Percentiles rank a stretch among this genome's conserved stretches.
phyloP scores from a whole-genome alignment of 2,797 vertebrate species.

The Intellagama lesueurii region DNA sequence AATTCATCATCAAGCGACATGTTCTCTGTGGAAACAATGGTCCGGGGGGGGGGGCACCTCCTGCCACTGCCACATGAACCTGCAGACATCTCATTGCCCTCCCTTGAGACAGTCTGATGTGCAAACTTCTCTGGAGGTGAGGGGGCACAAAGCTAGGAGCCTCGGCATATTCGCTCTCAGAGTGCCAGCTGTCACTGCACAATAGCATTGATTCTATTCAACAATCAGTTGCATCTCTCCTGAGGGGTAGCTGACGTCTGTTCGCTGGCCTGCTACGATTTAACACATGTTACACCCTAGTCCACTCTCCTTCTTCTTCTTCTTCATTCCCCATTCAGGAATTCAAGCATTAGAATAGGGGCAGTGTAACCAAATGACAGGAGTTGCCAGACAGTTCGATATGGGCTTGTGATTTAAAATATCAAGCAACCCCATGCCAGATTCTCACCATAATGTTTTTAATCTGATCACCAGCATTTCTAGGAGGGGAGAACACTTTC shows the following conservation, averaged over 20 bases:
- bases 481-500: background rate
- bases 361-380: conserved; percentile 5
- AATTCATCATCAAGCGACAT: background rate
- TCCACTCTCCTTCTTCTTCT: background rate
- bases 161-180: conserved; percentile 50
- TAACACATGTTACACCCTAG: conserved; percentile 53
- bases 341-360: conserved; percentile 2
- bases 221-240: conserved; percentile 64
- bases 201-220: conserved; percentile 69
- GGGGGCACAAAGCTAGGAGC: conserved; percentile 62
- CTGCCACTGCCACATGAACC: background rate
- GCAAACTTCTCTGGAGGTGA: conserved; percentile 50
- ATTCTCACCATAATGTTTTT: background rate
- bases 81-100: conserved; percentile 13
- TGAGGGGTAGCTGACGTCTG: conserved; percentile 44
- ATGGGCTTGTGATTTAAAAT: background rate
- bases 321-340: conserved; percentile 9
- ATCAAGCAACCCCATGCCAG: background rate
- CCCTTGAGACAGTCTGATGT: conserved; percentile 54
- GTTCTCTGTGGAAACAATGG: background rate
- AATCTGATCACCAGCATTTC: background rate
- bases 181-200: conserved; percentile 69
- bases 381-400: background rate
- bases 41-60: background rate
- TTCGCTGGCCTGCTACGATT: conserved; percentile 49